A percentile compares a stretch with the other conserved stretches of the same genome.
Conservation (phyloP, 2,888 invertebrate genomes). For the Bhutanitis thaidina region DNA sequence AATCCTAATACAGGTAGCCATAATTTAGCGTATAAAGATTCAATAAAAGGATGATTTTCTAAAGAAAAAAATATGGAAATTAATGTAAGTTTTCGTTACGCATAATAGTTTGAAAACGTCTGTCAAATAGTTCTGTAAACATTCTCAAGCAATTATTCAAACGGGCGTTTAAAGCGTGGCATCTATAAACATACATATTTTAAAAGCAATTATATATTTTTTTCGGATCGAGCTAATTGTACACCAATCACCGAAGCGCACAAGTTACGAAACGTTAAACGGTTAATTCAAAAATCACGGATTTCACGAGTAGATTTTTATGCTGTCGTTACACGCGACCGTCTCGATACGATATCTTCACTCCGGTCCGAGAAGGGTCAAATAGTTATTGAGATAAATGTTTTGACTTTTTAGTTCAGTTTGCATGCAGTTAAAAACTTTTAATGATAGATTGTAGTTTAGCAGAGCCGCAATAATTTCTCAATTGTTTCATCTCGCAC, state of each 20-base stretch:
- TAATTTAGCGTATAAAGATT: too few relatives aligned
- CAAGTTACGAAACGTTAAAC: conserved; percentile 24
- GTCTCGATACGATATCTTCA: conserved; percentile 40
- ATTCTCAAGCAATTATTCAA: conserved; percentile 18
- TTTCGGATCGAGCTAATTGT: conserved; percentile 37
- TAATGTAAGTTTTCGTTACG: background rate
- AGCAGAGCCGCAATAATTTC: conserved; percentile 6
- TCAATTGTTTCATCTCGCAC: conserved; percentile 2
- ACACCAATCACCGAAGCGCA: conserved; percentile 45
- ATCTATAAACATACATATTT: conserved; percentile 53
- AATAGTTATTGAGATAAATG: conserved; percentile 43
- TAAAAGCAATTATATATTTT: conserved; percentile 14
- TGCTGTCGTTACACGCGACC: conserved; percentile 54
- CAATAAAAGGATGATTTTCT: too few relatives aligned
- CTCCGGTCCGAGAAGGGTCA: conserved; percentile 37
- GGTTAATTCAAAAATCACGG: conserved; percentile 18
- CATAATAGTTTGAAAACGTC: too few relatives aligned
- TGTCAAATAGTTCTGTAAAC: too few relatives aligned
- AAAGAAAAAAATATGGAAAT: too few relatives aligned
- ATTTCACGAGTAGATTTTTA: conserved; percentile 46
- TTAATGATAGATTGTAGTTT: conserved; percentile 14
- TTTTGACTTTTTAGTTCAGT: conserved; percentile 26
- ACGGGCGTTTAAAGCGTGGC: conserved; percentile 52
- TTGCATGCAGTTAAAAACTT: conserved; percentile 18
- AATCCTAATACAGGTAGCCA: too few relatives aligned